Conservation (phyloP, 1,140 invertebrate genomes). For the Brachionus paranguensis region DNA sequence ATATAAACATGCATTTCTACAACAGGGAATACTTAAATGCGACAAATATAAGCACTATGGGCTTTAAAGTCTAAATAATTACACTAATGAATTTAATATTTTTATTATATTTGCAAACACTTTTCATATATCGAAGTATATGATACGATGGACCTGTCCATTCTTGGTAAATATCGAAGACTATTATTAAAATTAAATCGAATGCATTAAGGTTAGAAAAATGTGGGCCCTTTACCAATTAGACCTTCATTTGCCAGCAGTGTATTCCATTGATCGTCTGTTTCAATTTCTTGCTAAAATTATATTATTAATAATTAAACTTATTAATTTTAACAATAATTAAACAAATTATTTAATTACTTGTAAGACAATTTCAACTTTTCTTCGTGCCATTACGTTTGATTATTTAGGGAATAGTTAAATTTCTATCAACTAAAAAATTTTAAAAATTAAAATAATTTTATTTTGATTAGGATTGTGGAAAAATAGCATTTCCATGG, state of each 20-base stretch:
- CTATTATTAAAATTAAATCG: slow-evolving; percentile 25
- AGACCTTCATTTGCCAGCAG: slow-evolving; percentile 70
- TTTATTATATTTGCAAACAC: not conserved
- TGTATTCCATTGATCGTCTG: slow-evolving; percentile 79
- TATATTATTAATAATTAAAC: too few relatives aligned
- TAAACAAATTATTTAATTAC: slow-evolving; percentile 1
- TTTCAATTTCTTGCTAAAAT: slow-evolving; percentile 55
- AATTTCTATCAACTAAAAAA: not conserved
- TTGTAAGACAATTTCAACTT: slow-evolving; percentile 52
- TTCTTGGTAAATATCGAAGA: slow-evolving; percentile 15
- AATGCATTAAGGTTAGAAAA: not conserved
- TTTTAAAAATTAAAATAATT: slow-evolving; percentile 34
- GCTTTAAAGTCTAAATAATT: not conserved
- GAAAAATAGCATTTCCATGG: not conserved
- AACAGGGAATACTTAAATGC: not conserved
- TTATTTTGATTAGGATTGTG: slow-evolving; percentile 6
- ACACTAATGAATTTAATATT: not conserved
- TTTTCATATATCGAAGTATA: not conserved
- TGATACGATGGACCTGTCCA: slow-evolving; percentile 31
- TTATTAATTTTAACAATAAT: not conserved
- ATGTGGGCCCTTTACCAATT: slow-evolving; percentile 61
- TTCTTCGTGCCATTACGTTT: slow-evolving; percentile 49
- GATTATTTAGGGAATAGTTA: not conserved
- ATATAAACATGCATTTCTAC: not conserved
- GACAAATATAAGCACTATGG: not conserved